Base-by-base conservation (phyloP, 2,113 vertebrate species). In the Pholis gunnellus region DNA sequence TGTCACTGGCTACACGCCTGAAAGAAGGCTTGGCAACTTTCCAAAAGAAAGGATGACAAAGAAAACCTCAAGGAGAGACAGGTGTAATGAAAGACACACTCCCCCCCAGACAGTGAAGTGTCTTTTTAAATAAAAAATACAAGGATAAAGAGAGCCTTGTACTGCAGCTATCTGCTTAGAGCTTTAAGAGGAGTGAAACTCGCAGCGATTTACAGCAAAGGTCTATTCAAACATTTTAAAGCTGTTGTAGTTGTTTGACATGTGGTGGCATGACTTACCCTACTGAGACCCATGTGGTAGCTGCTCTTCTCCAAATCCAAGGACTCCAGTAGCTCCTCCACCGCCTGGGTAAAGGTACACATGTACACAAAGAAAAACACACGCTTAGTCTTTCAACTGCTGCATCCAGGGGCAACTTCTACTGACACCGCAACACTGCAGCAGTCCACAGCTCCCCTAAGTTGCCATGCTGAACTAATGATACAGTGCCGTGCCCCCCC, bases 281-380 rank as follows among this genome's bases (percentile, higher is more conserved):
- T 95, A 90, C 98, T 99, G 82, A 99, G 88, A 42, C 98, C 98
- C 96, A 99, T 97, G 94, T 98, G 97, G 89, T 96, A 97, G 90
- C 96, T 98, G 95, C 96, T 99, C 93, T 97, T 98, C 93, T 99
- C 98, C 91, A 99, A 94, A 78, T 99, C 98, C 96, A 99, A 88
- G 0, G 96, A 97, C 89, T 99, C 98, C 92, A 99, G 92, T 13
- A 99, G 96, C 86, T 99, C 98, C 84, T 99, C 98, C 81, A 97
- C 98, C 0, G 98, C 98, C 98, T 99, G 86, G 50, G 84, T 57
- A 70, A 78, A 86, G 10, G 52, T 63, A 83, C 56, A 89, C 65
- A 87, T 56, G 15, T 2, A 82, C 52, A 85, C 25, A 83, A n/a
- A 77, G 59, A 79, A 27, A 57, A 11, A 57, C 61, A 85, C 72